Evolutionary conservation across 2,113 vertebrate species (phyloP), one percentile per base, ranked within the genome.

Genomic region (Zapus hudsonius): DNA sequence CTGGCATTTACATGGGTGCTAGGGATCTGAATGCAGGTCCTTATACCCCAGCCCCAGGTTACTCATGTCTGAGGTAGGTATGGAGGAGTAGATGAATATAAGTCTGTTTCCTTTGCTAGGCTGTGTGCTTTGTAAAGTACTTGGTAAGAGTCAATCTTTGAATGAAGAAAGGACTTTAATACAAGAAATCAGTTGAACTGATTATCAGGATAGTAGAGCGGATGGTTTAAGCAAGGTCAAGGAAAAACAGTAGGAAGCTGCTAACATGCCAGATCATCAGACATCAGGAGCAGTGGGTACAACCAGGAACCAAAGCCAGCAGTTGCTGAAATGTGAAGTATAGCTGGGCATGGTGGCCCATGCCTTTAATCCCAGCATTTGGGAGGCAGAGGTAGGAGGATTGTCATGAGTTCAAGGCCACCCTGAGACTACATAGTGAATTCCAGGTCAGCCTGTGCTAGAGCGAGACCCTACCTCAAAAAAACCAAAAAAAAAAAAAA

Each of bases 121-220:
- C 3, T 36, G 20, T 0, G 11, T 12, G 20, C 31, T 89, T 87
- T 22, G 8, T 11, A 38, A 66, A 63, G 40, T 29, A 69, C 57
- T 38, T 25, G 5, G 16, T 84, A 83, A 80, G 25, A 72, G 20
- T 38, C 5, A 4, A 29, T 76, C 33, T 82, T 72, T 69, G 78
- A 89, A 75, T 29, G 59, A 73, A 90, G 69, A 47, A 64, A 86
- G 52, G 52, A 52, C 52, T 80, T 88, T 78, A 59, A 88, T 59
- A 90, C 17, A 81, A 55, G 38, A 31, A 36, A 36, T 69, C 44
- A 9, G 27, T n/a, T 66, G 27, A 75, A n/a, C n/a, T n/a, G n/a
- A n/a, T n/a, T n/a, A n/a, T n/a, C n/a, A n/a, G n/a, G 70, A 78
- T 66, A 17, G 40, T 64, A 73, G 27, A 13, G 0, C 44, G 33